phyloP scores from a whole-genome alignment of 2,113 vertebrate genomes.

The Thalassarche chlororhynchos region DNA sequence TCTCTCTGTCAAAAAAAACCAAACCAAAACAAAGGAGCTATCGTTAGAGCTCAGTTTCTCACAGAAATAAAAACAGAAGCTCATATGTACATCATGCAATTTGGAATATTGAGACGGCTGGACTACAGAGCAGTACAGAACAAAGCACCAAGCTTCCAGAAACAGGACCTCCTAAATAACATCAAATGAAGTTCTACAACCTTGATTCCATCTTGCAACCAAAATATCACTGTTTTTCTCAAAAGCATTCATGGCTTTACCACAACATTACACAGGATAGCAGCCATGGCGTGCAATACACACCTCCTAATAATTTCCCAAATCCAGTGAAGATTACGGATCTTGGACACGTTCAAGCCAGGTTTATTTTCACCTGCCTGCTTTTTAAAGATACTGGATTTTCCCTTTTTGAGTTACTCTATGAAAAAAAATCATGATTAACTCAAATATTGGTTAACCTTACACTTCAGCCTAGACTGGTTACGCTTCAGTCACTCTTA shows the following conservation, averaged over 20 bases:
- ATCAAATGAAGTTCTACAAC: background rate
- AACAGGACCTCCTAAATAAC: background rate
- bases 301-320: background rate
- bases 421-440: background rate
- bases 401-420: background rate
- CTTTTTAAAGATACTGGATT: background rate
- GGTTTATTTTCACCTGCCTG: background rate
- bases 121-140: background rate
- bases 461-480: background rate
- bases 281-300: background rate
- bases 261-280: background rate
- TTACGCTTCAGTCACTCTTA: background rate
- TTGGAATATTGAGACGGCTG: fast-evolving
- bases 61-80: background rate
- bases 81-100: fast-evolving
- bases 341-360: background rate
- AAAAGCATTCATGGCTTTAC: background rate
- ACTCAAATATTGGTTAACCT: background rate
- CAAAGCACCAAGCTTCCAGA: background rate
- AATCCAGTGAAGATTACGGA: background rate
- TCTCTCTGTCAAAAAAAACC: constrained; percentile 85
- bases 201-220: background rate
- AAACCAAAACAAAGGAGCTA: background rate
- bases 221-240: background rate
- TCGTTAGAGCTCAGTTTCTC: background rate